Evolutionary conservation across 2,888 invertebrate species (phyloP), one percentile per base, ranked within the genome.

Genomic region (Pheosia gnoma): DNA sequence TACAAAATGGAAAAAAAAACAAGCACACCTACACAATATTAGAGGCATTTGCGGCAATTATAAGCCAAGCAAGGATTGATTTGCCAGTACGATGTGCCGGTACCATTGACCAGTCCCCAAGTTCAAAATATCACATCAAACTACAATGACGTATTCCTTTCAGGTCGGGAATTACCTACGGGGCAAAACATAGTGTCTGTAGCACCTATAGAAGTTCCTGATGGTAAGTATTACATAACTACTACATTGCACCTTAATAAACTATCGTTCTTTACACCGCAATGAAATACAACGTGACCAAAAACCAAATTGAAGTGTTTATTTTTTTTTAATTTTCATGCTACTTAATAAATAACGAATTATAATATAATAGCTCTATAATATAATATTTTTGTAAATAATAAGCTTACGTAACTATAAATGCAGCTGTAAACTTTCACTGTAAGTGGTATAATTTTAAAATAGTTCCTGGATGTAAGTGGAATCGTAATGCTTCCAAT

Each of bases 181-280:
- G 93, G 91, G 71, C 91, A 92, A 84, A 93, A 93, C 87, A 88
- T 93, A 83, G 93, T 93, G 70, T 93, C 93, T 65, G 93, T 91
- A 82, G 91, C 92, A 71, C 93, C 93, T 68, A 91, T 93, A 83
- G 91, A 92, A 83, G 91, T 93, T 69, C 85, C 90, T 64, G 91
- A 93, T 77, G 93, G 93, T 93, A 85, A 90, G 93, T 86, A 65
- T 72, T n/a, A 47, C 47, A 3, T 45, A 10, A 41, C 41, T 41
- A 41, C 4, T 5, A 47, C 11, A 47, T 5, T 47, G 47, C 47
- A 47, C 47, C n/a, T 47, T 47, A 45, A 45, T 45, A 47, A 47
- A 11, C 11, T n/a, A 0, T 7, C 41, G 41, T 41, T 47, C 9
- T n/a, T 5, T 47, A 47, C 47, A 47, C 47, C 47, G 1, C 11